Percentiles rank a stretch among this genome's conserved stretches.
These are phyloP conservation scores for Cephalotes varians DNA, from an alignment of 2,888 invertebrate genomes.

Conservation along the genomic window DNA sequence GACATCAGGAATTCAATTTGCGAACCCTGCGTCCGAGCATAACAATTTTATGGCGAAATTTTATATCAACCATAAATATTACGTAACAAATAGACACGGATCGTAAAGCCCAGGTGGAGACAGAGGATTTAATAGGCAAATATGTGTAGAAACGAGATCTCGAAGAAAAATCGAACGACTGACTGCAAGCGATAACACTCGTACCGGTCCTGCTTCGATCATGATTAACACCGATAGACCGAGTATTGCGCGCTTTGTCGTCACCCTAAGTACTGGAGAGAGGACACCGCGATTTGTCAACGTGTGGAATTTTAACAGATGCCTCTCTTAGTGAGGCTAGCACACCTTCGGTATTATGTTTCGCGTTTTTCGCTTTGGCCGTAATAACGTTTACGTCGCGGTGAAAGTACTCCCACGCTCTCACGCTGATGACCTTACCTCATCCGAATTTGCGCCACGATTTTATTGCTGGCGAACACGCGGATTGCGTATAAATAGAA, in stretches of 20 bases:
- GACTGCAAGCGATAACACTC: not conserved
- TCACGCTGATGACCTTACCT: slow-evolving; percentile 62
- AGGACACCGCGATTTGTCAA: slow-evolving; percentile 64
- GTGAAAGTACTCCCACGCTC: slow-evolving; percentile 75
- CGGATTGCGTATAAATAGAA: slow-evolving; percentile 58
- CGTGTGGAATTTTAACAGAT: slow-evolving; percentile 68
- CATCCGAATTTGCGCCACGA: slow-evolving; percentile 69
- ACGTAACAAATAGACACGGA: slow-evolving; percentile 30
- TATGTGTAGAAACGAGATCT: not conserved
- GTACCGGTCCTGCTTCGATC: slow-evolving; percentile 15
- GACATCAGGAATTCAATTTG: not conserved
- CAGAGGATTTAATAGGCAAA: not conserved
- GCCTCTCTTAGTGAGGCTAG: slow-evolving; percentile 27
- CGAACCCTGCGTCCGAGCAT: not conserved
- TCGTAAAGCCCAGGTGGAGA: slow-evolving; percentile 10
- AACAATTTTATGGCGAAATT: slow-evolving; percentile 23
- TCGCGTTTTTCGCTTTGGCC: slow-evolving; percentile 56
- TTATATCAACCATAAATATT: slow-evolving; percentile 36
- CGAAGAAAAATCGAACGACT: slow-evolving; percentile 1
- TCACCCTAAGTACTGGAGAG: not conserved
- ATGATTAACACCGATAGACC: slow-evolving; percentile 15
- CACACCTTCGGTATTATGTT: slow-evolving; percentile 63
- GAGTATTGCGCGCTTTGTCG: slow-evolving; percentile 21
- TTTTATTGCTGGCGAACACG: slow-evolving; percentile 61
- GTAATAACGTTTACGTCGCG: slow-evolving; percentile 65